Percentiles rank a stretch among this genome's conserved stretches.
phyloP scores from a whole-genome alignment of 2,888 invertebrate genomes.

The Lasioglossum pauxillum region DNA sequence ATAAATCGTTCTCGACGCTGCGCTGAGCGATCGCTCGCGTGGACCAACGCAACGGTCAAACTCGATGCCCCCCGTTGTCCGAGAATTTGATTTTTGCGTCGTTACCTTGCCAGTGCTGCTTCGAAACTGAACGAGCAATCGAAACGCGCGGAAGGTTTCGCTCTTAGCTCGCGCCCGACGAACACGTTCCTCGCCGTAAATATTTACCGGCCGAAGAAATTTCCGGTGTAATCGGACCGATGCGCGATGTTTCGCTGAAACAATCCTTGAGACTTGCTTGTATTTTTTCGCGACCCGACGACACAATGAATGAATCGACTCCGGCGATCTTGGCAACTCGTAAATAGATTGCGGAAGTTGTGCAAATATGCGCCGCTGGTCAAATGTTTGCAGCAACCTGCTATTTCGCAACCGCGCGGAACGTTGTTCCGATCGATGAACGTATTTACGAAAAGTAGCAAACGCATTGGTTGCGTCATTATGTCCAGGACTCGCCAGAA shows the following conservation, averaged over 20 bases:
- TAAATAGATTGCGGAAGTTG: not conserved
- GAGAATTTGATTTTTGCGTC: not conserved
- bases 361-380: not conserved
- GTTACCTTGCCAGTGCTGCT: not conserved
- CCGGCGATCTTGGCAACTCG: not conserved
- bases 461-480: no score
- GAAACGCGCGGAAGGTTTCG: not conserved
- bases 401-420: not conserved
- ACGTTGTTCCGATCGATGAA: not conserved
- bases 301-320: not conserved
- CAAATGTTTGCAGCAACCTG: not conserved
- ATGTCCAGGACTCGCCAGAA: not conserved
- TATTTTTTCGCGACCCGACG: not conserved
- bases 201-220: not conserved
- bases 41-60: constrained; percentile 23
- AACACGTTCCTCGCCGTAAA: not conserved
- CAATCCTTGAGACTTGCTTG: not conserved
- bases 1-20: not conserved
- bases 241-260: not conserved
- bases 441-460: no score
- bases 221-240: not conserved
- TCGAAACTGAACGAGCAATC: not conserved
- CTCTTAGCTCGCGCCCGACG: not conserved
- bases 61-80: constrained; percentile 24
- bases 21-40: not conserved